Conservation (phyloP, 1,140 invertebrate genomes). For the Nymphalis io region DNA sequence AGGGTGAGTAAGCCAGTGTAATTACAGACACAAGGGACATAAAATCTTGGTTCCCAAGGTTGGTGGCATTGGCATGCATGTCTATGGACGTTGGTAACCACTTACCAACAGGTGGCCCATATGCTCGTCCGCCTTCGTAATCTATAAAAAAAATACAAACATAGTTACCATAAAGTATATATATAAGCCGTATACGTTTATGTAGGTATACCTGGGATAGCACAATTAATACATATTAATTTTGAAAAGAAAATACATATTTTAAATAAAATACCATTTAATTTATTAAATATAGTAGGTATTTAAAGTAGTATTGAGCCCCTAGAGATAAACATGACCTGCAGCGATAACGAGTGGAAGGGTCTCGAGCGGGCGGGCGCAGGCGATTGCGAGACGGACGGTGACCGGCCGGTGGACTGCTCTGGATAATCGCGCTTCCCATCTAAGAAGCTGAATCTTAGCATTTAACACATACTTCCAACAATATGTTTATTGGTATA, state of each 20-base stretch:
- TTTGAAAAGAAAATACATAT: neutral
- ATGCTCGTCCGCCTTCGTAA: too few relatives aligned
- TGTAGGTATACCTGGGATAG: too few relatives aligned
- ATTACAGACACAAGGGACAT: too few relatives aligned
- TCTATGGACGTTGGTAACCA: too few relatives aligned
- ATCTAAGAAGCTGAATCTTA: conserved; percentile 43
- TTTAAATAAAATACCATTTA: neutral
- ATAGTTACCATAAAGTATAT: too few relatives aligned
- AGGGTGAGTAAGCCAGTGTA: too few relatives aligned
- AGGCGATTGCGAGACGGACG: conserved; percentile 26
- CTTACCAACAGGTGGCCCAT: too few relatives aligned
- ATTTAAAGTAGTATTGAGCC: conserved; percentile 58
- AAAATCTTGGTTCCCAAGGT: too few relatives aligned
- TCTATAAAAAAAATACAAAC: too few relatives aligned
- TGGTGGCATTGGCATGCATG: too few relatives aligned
- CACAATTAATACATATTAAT: neutral
- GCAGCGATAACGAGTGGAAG: conserved; percentile 56
- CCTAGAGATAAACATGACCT: conserved; percentile 63
- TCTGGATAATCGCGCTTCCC: conserved; percentile 34
- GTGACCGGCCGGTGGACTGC: conserved; percentile 33
- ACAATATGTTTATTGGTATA: conserved; percentile 78
- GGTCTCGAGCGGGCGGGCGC: conserved; percentile 39
- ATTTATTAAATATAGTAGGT: conserved; percentile 40
- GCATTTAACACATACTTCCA: conserved; percentile 31
- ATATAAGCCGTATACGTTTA: too few relatives aligned